These are phyloP conservation scores for Acomys russatus DNA, from an alignment of 2,797 vertebrate genomes.

Conservation along the genomic window DNA sequence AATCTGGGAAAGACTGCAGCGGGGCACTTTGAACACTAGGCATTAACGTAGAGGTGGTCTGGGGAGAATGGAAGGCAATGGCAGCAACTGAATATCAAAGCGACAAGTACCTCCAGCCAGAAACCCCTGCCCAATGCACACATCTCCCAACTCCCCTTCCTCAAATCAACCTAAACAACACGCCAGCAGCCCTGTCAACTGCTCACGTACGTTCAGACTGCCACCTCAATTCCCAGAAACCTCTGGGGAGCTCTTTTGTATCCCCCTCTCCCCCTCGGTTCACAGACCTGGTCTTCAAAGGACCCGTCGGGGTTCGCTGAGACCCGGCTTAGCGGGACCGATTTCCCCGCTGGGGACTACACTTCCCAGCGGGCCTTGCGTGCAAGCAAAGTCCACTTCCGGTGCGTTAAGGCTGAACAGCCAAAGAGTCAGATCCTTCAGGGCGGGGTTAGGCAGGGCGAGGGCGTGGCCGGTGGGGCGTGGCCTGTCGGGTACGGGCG, in stretches of 20 bases:
- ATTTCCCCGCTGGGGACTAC: not conserved
- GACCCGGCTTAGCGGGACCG: rapidly evolving
- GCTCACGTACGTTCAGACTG: not conserved
- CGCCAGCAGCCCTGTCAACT: rapidly evolving
- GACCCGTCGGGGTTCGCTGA: rapidly evolving
- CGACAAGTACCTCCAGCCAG: not conserved
- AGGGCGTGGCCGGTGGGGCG: not conserved
- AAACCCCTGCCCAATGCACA: not conserved
- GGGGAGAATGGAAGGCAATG: not conserved
- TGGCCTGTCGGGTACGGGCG: not conserved
- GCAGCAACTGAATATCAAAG: not conserved
- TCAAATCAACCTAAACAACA: not conserved
- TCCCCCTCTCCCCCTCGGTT: not conserved
- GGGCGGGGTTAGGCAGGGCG: not conserved
- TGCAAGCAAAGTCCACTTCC: not conserved
- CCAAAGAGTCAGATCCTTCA: not conserved
- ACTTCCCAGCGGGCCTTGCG: constrained; percentile 63
- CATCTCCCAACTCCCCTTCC: not conserved
- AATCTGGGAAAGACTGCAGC: not conserved
- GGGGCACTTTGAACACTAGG: not conserved
- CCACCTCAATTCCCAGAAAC: not conserved
- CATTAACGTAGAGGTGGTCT: not conserved
- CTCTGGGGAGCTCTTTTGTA: not conserved
- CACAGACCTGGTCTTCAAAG: not conserved
- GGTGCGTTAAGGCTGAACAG: not conserved